Base-by-base conservation (phyloP, 1,140 invertebrate genomes). In the Hyposmocoma kahamanoa region DNA sequence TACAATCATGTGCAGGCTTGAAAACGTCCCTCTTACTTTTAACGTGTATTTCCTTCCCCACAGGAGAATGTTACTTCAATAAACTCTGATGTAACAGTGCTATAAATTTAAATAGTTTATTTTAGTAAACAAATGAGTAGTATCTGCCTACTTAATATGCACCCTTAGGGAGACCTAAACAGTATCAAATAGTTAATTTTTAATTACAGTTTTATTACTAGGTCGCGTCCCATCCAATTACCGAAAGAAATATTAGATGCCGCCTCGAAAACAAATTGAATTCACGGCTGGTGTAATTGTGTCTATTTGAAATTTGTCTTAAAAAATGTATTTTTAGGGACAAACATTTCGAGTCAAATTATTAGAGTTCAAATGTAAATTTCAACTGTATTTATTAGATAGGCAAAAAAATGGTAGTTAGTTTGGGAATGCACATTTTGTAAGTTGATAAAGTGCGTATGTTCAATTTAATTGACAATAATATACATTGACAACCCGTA, bases 121-220 rank as follows among this genome's bases (percentile, higher is more conserved):
- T 72, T 53, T 75, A 66, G 58, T 67, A 67, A 82, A 82, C 76
- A 80, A 80, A 84, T 71, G 69, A 57, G 59, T 55, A 45, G 50
- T 70, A 73, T 72, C 64, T 64, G 50, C 53, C 72, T 82, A 67
- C 62, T 84, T 84, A 80, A 56, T 82, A 84, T 84, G 80, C 80
- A 82, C 80, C 80, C 80, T 69, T 46, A 62, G 69, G 58, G 67
- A 62, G 62, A 59, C 57, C 65, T 59, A 58, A 52, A 54, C 70
- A 62, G 66, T 71, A 79, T 77, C 61, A 75, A 69, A 80, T 79
- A 74, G 72, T 84, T 75, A 79, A 84, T 80, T 79, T 84, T 84
- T 84, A 84, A 84, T 84, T 82, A 84, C 76, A 72, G 61, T 82
- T 82, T 82, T 82, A 84, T 79, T 79, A 84, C 72, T 62, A 51